Percentiles rank a stretch among this genome's conserved stretches.
phyloP scores from a whole-genome alignment of 2,113 vertebrate genomes.

The Fregata magnificens region DNA sequence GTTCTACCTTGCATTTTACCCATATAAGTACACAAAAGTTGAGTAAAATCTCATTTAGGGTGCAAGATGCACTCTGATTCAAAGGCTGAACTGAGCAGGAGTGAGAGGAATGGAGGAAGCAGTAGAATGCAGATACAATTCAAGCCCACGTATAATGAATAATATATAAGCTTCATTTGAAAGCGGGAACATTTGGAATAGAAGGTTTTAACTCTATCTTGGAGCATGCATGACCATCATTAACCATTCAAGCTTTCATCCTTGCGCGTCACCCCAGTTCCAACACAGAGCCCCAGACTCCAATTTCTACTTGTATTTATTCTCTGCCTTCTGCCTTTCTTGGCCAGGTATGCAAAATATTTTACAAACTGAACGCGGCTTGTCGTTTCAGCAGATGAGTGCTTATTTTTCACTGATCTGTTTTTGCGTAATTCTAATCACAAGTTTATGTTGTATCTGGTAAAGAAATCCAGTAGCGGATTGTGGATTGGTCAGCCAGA shows the following conservation, averaged over 20 bases:
- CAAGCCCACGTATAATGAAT: neutral
- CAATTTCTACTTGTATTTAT: neutral
- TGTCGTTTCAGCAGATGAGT: neutral
- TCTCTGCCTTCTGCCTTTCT: neutral
- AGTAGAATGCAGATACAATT: neutral
- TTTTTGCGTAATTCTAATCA: neutral
- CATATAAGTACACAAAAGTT: neutral
- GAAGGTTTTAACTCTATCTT: neutral
- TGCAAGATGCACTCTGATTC: neutral
- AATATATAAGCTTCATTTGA: neutral
- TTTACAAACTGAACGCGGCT: neutral
- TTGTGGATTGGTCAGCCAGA: slow-evolving; percentile 15
- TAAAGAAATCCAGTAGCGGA: slow-evolving; percentile 34
- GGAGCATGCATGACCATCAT: neutral
- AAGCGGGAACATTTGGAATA: neutral
- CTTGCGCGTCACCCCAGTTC: neutral
- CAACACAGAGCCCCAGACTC: neutral
- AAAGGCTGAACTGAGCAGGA: neutral
- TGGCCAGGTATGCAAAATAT: neutral
- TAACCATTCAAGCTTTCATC: neutral
- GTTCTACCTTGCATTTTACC: neutral
- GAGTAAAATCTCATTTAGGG: neutral
- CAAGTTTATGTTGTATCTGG: neutral
- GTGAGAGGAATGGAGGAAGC: neutral
- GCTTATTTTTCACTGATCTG: neutral